Evolutionary conservation across 92 coral and sea anemone genomes (phyloP), one percentile per base, ranked within the genome.

Genomic region (Anthopleura xanthogrammica): DNA sequence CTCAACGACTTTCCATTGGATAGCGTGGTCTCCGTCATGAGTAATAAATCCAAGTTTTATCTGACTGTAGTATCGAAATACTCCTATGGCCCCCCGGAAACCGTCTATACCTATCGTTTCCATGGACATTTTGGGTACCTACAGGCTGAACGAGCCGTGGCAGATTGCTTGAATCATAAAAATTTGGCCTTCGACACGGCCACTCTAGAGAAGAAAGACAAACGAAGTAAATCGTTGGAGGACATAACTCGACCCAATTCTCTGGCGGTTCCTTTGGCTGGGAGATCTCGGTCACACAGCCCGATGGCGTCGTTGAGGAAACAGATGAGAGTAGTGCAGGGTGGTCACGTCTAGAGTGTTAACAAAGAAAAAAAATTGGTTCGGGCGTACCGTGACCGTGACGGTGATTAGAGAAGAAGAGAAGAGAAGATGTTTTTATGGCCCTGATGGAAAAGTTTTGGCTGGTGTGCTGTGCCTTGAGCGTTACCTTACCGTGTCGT

Each of bases 121-220:
- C 91, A 86, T 77, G 97, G 97, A 57, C 87, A 91, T 73, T 93
- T 86, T 40, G 92, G 93, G 29, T 84, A 89, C 83, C 90, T 92
- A 75, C 92, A 90, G 20, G 97, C 98, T 3, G 89, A 89, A n/a
- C 89, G 99, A 56, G 80, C 90, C 36, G 87, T 87, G 12, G 83
- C 83, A 0, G 95, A 96, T 77, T 91, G 95, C 13, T 85, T 88
- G 13, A 89, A 91, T 85, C 95, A 93, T 82, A 86, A 85, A 57
- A 83, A 79, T 40, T 71, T 89, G 52, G 93, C 88, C 77, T 64
- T 86, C 3, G 91, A 85, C 55, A 81, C 57, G 19, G 89, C 81
- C 29, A 52, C 88, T 4, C 10, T 70, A 7, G 88, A 85, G 17
- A 79, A 60, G 40, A 66, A 62, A 22, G 72, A 46, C 41, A 60